Evolutionary conservation across 1,140 invertebrate species (phyloP), one percentile per base, ranked within the genome.

Genomic region (Periplaneta americana): DNA sequence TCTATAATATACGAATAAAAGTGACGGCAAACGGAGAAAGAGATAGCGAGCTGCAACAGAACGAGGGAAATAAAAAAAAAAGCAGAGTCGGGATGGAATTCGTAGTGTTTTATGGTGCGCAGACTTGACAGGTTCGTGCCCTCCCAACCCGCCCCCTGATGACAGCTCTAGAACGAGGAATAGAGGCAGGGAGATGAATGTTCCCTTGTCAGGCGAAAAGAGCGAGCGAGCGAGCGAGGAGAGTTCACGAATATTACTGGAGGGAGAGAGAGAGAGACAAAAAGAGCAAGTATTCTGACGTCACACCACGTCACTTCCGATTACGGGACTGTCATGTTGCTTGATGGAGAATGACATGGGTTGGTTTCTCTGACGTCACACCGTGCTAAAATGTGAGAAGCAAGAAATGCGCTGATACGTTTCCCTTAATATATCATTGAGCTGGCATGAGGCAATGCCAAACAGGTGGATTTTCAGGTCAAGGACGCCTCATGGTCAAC

Each of bases 251-350:
- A 74, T 31, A 35, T 22, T 57, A 34, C 31, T 22, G 28, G 39
- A 80, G 36, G 32, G 79, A 34, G 34, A 80, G 22, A 80, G 66
- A 39, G n/a, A 36, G 79, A 34, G 35, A 18, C 10, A 34, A 35
- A 35, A 76, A 35, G 31, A 34, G 75, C 75, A 34, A 76, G 75
- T 33, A 18, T 76, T 33, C 76, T 78, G 76, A 78, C 76, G 76
- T 78, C 76, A 78, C 76, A 36, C 76, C 33, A 78, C 76, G 76
- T 78, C 76, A 78, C 76, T 78, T 78, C 76, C 76, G 34, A 78
- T 78, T 78, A 78, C 76, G 35, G 76, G 6, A 35, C 76, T 78
- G 76, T 78, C 76, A 78, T 39, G 76, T 28, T 15, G 34, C 34
- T 22, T 78, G 35, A 78, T 78, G 35, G 76, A 78, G 34, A 34